Percentiles rank a stretch among this genome's conserved stretches.
These are phyloP conservation scores for Hyles vespertilio DNA, from an alignment of 1,140 invertebrate genomes.

Conservation along the genomic window DNA sequence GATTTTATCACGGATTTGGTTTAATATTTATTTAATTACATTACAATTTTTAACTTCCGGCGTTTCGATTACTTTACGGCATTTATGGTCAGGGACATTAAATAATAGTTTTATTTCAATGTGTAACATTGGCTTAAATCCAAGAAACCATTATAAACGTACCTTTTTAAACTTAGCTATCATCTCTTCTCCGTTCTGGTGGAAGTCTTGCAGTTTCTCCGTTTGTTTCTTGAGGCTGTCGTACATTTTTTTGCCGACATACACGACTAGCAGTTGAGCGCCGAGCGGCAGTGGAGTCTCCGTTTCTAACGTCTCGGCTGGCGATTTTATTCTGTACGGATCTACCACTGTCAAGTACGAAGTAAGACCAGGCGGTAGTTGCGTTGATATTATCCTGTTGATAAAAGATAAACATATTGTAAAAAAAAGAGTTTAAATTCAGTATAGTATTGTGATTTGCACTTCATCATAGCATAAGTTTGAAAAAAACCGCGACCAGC, in stretches of 20 bases:
- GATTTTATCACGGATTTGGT: too few species aligned
- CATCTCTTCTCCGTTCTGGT: slow-evolving; percentile 52
- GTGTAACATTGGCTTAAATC: too few species aligned
- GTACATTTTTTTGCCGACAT: slow-evolving; percentile 80
- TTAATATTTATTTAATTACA: too few species aligned
- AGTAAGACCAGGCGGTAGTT: slow-evolving; percentile 83
- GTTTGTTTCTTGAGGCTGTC: slow-evolving; percentile 71
- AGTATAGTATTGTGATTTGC: too few species aligned
- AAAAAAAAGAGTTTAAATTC: too few species aligned
- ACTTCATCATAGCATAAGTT: too few species aligned
- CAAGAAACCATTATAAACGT: background rate
- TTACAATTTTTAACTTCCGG: too few species aligned
- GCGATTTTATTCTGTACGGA: slow-evolving; percentile 87
- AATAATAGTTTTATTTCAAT: too few species aligned
- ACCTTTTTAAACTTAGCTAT: slow-evolving; percentile 63
- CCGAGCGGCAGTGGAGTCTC: slow-evolving; percentile 85
- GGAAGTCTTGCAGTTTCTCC: slow-evolving; percentile 54
- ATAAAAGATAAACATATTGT: too few species aligned
- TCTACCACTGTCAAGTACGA: slow-evolving; percentile 87
- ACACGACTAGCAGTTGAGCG: slow-evolving; percentile 86
- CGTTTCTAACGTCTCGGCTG: slow-evolving; percentile 80
- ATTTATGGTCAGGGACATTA: too few species aligned
- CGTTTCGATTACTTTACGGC: too few species aligned
- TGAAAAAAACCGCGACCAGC: too few species aligned
- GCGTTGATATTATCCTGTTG: slow-evolving; percentile 85